A percentile compares a stretch with the other conserved stretches of the same genome.
phyloP scores from a whole-genome alignment of 2,113 vertebrate species.

The Megaceryle torquata region DNA sequence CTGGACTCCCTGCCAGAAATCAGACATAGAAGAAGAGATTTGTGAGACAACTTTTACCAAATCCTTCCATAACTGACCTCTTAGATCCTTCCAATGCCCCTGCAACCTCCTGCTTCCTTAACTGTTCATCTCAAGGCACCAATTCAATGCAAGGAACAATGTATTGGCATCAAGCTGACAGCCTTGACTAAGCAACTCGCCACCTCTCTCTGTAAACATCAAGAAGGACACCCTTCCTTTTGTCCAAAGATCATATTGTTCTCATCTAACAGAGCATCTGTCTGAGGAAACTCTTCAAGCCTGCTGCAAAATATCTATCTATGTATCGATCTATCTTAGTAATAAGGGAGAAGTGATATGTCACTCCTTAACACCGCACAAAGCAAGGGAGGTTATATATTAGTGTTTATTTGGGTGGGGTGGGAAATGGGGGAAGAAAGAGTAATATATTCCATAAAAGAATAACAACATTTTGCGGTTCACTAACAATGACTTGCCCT shows the following conservation, averaged over 20 bases:
- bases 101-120: slow-evolving; percentile 58
- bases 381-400: neutral
- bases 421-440: neutral
- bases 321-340: neutral
- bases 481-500: neutral
- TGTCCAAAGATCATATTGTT: slow-evolving; percentile 42
- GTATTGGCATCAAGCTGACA: slow-evolving; percentile 55
- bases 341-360: neutral
- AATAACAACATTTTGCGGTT: neutral
- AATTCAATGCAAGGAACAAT: slow-evolving; percentile 59
- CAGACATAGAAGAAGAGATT: slow-evolving; percentile 85
- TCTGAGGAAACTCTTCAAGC: slow-evolving; percentile 48
- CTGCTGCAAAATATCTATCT: slow-evolving; percentile 46
- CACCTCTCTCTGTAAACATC: slow-evolving; percentile 61
- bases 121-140: slow-evolving; percentile 55
- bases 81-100: slow-evolving; percentile 52
- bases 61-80: slow-evolving; percentile 64
- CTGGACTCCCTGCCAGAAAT: slow-evolving; percentile 86
- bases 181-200: slow-evolving; percentile 38
- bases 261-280: slow-evolving; percentile 32
- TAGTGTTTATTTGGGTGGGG: slow-evolving; percentile 12
- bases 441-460: neutral
- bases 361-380: neutral
- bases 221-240: slow-evolving; percentile 63
- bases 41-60: slow-evolving; percentile 65